A percentile compares a stretch with the other conserved stretches of the same genome.
Evolutionary conservation across 2,888 invertebrate species (phyloP).

Genomic region (Melolontha melolontha): DNA sequence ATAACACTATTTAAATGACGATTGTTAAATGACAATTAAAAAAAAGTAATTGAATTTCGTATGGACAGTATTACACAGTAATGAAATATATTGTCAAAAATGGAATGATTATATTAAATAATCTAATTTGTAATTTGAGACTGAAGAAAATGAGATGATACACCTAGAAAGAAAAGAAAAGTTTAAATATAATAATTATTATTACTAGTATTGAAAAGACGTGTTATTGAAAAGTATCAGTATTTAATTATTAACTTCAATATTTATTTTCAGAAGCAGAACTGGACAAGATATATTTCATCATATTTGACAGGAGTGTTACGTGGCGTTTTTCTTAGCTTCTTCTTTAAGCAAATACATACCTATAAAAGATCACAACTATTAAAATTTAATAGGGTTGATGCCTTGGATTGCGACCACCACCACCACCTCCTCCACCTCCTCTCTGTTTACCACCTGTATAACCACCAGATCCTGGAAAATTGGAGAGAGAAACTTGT

Average conservation of each 20-base stretch:
- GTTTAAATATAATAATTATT: slow-evolving; percentile 5
- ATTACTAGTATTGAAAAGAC: neutral
- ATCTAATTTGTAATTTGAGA: slow-evolving; percentile 42
- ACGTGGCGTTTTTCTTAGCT: slow-evolving; percentile 16
- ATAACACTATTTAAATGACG: slow-evolving; percentile 40
- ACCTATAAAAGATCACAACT: slow-evolving; percentile 52
- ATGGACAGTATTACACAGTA: slow-evolving; percentile 43
- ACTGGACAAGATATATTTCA: slow-evolving; percentile 50
- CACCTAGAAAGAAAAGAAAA: slow-evolving; percentile 45
- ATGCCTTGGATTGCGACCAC: slow-evolving; percentile 86
- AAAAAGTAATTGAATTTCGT: slow-evolving; percentile 34
- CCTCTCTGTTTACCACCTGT: slow-evolving; percentile 87
- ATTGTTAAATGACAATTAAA: slow-evolving; percentile 33
- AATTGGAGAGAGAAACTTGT: slow-evolving; percentile 43
- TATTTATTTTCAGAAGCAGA: slow-evolving; percentile 52
- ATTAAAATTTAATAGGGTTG: slow-evolving; percentile 79
- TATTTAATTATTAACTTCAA: slow-evolving; percentile 44
- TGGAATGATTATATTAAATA: slow-evolving; percentile 45
- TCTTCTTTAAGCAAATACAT: slow-evolving; percentile 33
- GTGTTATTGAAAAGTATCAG: slow-evolving; percentile 32
- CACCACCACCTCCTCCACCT: slow-evolving; percentile 75
- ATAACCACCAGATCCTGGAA: slow-evolving; percentile 68
- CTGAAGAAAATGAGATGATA: slow-evolving; percentile 47
- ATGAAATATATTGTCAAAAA: slow-evolving; percentile 43
- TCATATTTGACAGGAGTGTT: slow-evolving; percentile 41